Evolutionary conservation across 2,888 invertebrate species (phyloP).

Genomic region (Polylopha cassiicola): DNA sequence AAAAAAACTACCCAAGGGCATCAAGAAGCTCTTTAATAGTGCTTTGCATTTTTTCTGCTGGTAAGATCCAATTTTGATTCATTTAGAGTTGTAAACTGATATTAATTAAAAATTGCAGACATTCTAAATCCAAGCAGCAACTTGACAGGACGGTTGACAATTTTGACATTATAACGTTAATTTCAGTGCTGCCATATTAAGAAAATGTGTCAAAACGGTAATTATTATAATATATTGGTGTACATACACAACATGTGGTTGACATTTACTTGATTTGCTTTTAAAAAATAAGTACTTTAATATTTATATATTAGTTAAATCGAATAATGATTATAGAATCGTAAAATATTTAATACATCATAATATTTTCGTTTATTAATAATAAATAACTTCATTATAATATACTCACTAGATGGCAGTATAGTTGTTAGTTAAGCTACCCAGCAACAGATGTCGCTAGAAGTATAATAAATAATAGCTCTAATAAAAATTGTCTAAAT

Average conservation of each 20-base stretch:
- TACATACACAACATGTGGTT: too few species aligned
- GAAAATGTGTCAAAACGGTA: too few species aligned
- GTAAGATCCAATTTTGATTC: slow-evolving; percentile 59
- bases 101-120: slow-evolving; percentile 19
- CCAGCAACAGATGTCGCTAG: slow-evolving; percentile 13
- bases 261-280: too few species aligned
- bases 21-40: slow-evolving; percentile 77
- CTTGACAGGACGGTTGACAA: slow-evolving; percentile 20
- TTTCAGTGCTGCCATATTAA: too few species aligned
- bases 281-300: too few species aligned
- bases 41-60: slow-evolving; percentile 65
- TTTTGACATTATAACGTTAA: slow-evolving; percentile 7
- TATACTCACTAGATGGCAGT: too few species aligned
- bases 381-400: too few species aligned
- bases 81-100: slow-evolving; percentile 37
- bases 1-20: slow-evolving; percentile 69
- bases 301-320: neutral
- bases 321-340: neutral
- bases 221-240: too few species aligned
- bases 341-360: neutral
- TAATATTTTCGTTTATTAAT: too few species aligned
- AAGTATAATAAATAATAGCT: too few species aligned
- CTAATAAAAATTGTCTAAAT: too few species aligned
- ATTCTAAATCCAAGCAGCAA: slow-evolving; percentile 8
- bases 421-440: slow-evolving; percentile 3